These are phyloP conservation scores for Cynopterus brachyotis DNA, from an alignment of 2,113 vertebrate species.

Conservation along the genomic window DNA sequence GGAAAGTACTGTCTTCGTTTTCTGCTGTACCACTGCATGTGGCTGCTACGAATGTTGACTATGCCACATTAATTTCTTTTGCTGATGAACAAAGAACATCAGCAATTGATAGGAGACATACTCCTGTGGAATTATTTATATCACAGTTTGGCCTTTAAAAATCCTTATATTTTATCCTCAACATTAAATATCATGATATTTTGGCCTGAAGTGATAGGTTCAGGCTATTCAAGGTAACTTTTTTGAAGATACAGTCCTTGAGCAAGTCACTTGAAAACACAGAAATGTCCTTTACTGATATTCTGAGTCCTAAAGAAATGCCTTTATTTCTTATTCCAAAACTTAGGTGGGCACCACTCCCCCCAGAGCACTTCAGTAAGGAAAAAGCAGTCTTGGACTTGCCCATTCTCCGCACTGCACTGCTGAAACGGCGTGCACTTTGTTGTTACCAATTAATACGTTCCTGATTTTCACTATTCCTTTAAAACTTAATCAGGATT, in stretches of 20 bases:
- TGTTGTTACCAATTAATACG: not conserved
- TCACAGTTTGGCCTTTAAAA: conserved; percentile 13
- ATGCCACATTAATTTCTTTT: not conserved
- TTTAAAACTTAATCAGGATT: not conserved
- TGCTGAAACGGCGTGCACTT: not conserved
- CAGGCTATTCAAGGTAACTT: not conserved
- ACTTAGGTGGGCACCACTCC: not conserved
- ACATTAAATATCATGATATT: not conserved
- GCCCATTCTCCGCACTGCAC: not conserved
- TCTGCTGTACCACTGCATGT: not conserved
- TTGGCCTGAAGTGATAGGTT: not conserved
- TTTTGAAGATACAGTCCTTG: not conserved
- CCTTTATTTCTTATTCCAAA: conserved; percentile 30
- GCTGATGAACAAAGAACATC: not conserved
- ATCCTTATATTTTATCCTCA: not conserved
- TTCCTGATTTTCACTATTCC: not conserved
- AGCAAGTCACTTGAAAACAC: not conserved
- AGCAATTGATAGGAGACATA: not conserved
- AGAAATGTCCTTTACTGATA: not conserved
- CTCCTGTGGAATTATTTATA: not conserved
- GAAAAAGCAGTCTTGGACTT: not conserved
- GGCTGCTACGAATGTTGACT: not conserved
- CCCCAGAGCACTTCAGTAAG: not conserved
- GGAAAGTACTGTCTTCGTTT: not conserved
- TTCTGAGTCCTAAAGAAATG: not conserved